Conservation (phyloP, 2,888 invertebrate genomes). For the Drosophila cognata region DNA sequence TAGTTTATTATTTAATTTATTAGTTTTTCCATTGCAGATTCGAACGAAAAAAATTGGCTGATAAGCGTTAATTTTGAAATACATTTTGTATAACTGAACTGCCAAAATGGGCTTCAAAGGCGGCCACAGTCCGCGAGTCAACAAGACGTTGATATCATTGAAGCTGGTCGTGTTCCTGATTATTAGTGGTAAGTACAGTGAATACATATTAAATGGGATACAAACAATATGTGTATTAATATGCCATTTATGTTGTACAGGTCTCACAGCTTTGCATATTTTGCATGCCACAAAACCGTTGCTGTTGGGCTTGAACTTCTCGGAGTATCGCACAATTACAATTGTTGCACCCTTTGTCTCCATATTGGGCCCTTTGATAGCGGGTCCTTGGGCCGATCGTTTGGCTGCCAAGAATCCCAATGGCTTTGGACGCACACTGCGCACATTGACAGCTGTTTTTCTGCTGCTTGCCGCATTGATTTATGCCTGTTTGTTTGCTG, state of each 20-base stretch:
- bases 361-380: conserved; percentile 91
- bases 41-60: conserved; percentile 10
- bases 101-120: conserved; percentile 79
- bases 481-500: conserved; percentile 88
- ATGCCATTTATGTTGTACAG: conserved; percentile 84
- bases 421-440: conserved; percentile 88
- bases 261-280: conserved; percentile 92
- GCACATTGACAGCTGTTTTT: conserved; percentile 89
- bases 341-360: conserved; percentile 92
- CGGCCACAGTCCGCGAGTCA: conserved; percentile 86
- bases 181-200: conserved; percentile 88
- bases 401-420: conserved; percentile 83
- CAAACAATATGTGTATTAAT: background rate
- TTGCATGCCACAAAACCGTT: conserved; percentile 89
- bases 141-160: conserved; percentile 90
- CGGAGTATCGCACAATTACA: conserved; percentile 91
- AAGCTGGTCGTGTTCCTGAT: conserved; percentile 93
- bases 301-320: conserved; percentile 88
- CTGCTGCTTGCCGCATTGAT: conserved; percentile 89
- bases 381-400: conserved; percentile 91
- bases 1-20: background rate
- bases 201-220: background rate
- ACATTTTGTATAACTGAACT: conserved; percentile 3
- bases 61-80: background rate
- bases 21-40: conserved; percentile 11